A percentile compares a stretch with the other conserved stretches of the same genome.
Evolutionary conservation across 2,113 vertebrate genomes (phyloP).

Genomic region (Sinocyclocheilus anshuiensis): DNA sequence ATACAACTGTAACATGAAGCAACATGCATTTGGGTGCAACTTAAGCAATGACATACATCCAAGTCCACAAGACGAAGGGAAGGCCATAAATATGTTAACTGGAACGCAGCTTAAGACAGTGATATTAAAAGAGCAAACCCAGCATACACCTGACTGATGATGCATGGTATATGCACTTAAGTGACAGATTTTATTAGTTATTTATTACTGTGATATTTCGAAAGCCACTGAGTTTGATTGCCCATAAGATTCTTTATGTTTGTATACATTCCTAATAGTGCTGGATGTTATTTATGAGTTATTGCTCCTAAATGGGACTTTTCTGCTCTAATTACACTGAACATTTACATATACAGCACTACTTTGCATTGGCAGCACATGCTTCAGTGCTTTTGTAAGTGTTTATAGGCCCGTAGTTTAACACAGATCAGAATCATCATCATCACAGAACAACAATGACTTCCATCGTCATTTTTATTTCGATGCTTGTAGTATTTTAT

Average conservation of each 20-base stretch:
- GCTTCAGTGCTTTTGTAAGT: slow-evolving; percentile 11
- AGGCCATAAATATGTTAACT: background rate
- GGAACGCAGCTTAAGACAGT: background rate
- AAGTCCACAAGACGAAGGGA: background rate
- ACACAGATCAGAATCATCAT: background rate
- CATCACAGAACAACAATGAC: slow-evolving; percentile 20
- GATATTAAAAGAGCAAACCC: too few species aligned
- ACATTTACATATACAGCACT: background rate
- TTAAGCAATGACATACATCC: background rate
- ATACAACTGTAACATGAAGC: too few species aligned
- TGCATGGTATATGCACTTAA: too few species aligned
- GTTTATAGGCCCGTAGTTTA: background rate
- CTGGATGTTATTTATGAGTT: too few species aligned
- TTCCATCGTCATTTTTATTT: background rate
- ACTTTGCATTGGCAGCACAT: background rate
- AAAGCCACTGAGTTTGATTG: too few species aligned
- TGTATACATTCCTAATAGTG: too few species aligned
- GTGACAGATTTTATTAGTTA: too few species aligned
- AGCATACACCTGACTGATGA: too few species aligned
- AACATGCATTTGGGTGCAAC: background rate
- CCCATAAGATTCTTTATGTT: too few species aligned
- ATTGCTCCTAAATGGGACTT: background rate
- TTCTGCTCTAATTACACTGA: background rate
- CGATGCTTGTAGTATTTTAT: background rate
- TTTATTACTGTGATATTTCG: too few species aligned